These are phyloP conservation scores for Pteronotus mesoamericanus DNA, from an alignment of 2,797 vertebrate genomes.

Conservation along the genomic window DNA sequence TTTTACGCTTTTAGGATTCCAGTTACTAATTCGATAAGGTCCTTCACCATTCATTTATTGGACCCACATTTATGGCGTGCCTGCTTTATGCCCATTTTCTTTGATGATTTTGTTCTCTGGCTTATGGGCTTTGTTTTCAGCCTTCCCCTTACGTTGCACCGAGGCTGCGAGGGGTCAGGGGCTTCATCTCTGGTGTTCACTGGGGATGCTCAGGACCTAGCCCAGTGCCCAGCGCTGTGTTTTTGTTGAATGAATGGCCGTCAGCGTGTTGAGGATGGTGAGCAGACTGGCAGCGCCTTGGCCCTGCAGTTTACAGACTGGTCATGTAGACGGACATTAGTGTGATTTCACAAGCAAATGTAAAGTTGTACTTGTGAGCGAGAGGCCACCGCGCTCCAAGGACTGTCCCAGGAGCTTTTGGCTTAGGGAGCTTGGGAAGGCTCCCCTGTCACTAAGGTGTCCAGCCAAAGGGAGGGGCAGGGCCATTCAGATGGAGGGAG, in stretches of 20 bases:
- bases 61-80: rapidly evolving
- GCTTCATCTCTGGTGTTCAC: not conserved
- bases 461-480: not conserved
- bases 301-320: not conserved
- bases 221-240: not conserved
- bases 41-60: not conserved
- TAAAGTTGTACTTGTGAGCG: not conserved
- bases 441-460: not conserved
- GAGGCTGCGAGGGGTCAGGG: not conserved
- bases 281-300: not conserved
- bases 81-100: not conserved
- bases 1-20: not conserved
- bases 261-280: not conserved
- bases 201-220: not conserved
- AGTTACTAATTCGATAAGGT: not conserved
- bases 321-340: not conserved
- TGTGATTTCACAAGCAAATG: not conserved
- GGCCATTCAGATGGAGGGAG: not conserved
- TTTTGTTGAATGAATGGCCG: not conserved
- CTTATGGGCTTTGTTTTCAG: not conserved
- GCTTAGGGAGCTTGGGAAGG: not conserved
- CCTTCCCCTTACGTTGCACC: not conserved
- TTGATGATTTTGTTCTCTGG: not conserved
- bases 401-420: not conserved
- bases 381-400: not conserved